Evolutionary conservation across 2,888 invertebrate species (phyloP), one percentile per base, ranked within the genome.

Genomic region (Bombylius discolor): DNA sequence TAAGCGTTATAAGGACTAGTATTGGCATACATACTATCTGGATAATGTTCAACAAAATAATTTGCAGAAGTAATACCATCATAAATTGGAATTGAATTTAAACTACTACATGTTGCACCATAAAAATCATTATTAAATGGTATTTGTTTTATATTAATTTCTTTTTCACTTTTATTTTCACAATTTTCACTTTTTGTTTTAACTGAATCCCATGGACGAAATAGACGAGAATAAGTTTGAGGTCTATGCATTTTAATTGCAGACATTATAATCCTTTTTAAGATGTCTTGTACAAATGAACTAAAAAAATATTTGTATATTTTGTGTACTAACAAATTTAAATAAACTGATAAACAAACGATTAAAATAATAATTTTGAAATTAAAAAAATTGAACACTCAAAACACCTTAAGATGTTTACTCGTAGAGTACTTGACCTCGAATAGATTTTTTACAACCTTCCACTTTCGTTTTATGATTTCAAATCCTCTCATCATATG

Each of bases 161-260:
- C 9, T 14, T 5, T 31, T 44, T 51, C 11, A 51, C 36, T 49
- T 36, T 51, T n/a, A 47, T 23, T 46, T 31, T 47, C 46, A 13
- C 4, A n/a, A 5, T n/a, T 11, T 62, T 59, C 60, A 13, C 51
- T 54, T 58, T 55, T 50, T 50, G 61, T 54, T 44, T n/a, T 45
- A 5, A 6, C 5, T 5, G 6, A 73, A 68, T 81, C 81, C 81
- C 81, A 82, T 56, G 81, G 81, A 63, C 81, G 77, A 65, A 82
- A 82, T 31, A 82, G 72, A 64, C 81, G 76, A 48, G 80, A 78
- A 60, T 73, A 75, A 60, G 74, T 74, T 69, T 75, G 74, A 53
- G 74, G 73, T 49, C 72, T 71, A 59, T 68, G 66, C 60, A 68
- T 62, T 59, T 68, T 69, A 55, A 70, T 62, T 44, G 66, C 64